Evolutionary conservation across 2,888 invertebrate genomes (phyloP), one percentile per base, ranked within the genome.

Genomic region (Caenorhabditis auriculariae): DNA sequence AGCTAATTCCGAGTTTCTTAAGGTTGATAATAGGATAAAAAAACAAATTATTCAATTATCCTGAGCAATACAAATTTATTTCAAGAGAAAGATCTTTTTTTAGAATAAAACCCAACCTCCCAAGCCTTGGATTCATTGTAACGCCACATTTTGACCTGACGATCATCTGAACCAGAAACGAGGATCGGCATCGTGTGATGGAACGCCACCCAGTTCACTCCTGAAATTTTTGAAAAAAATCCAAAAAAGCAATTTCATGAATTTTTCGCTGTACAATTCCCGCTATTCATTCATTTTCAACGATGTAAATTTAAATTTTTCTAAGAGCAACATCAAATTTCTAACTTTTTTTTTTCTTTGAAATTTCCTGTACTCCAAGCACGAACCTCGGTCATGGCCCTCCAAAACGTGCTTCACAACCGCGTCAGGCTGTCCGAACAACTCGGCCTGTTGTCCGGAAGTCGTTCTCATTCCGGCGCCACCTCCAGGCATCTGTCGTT

Each of bases 121-220:
- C 95, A 96, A 0, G 95, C 96, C 86, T 89, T 85, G 37, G 83
- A 82, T 51, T 85, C 85, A 81, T 82, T 80, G 69, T 82, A 82
- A 64, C 98, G 87, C 96, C 96, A 98, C 72, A 98, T 85, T 83
- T 98, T 98, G 45, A 98, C 90, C 47, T 93, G 91, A 15, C 96
- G 86, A 84, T 99, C 98, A 82, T 98, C 98, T n/a, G 96, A 96
- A 0, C 94, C 96, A 0, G 96, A 96, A 0, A 91, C 93, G 71
- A 96, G 91, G 37, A 96, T 85, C 0, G 96, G 96, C 74, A 96
- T 85, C 0, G 89, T 89, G 2, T 93, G 93, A 83, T 98, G 96
- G 85, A 98, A 98, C 41, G 90, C 87, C 0, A 93, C 95, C 96
- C 96, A 99, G 85, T 98, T 98, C 0, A 98, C 96, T 12, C 96